Conservation (phyloP, 2,113 vertebrate species). For the Eudyptes chrysolophus region DNA sequence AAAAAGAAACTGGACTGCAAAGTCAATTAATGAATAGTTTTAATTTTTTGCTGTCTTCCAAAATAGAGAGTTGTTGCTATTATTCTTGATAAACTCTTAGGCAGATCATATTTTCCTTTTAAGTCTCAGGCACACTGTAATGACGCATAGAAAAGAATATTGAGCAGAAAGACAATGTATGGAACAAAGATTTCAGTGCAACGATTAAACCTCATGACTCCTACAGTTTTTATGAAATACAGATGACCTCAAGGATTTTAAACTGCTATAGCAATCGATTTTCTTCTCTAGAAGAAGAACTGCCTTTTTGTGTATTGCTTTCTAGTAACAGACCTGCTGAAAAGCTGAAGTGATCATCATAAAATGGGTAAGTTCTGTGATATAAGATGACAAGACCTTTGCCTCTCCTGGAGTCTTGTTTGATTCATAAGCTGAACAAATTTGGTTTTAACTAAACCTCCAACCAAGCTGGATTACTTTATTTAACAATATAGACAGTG, state of each 20-base stretch:
- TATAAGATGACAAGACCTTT: neutral
- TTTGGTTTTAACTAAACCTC: constrained; percentile 25
- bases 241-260: constrained; percentile 28
- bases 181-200: neutral
- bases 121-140: neutral
- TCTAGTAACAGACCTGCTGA: constrained; percentile 25
- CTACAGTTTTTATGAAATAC: constrained; percentile 19
- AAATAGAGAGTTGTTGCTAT: neutral
- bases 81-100: neutral
- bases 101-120: neutral
- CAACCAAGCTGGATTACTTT: constrained; percentile 23
- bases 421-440: constrained; percentile 29
- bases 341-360: constrained; percentile 5
- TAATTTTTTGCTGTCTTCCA: neutral
- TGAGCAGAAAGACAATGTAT: neutral
- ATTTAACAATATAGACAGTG: constrained; percentile 6
- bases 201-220: neutral
- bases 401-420: constrained; percentile 8
- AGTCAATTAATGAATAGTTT: neutral
- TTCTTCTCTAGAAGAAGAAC: constrained; percentile 6
- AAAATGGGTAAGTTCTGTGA: neutral
- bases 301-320: neutral
- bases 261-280: neutral
- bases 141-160: neutral
- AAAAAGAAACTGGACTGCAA: neutral